phyloP scores from a whole-genome alignment of 2,797 vertebrate species.

The Capromys pilorides region DNA sequence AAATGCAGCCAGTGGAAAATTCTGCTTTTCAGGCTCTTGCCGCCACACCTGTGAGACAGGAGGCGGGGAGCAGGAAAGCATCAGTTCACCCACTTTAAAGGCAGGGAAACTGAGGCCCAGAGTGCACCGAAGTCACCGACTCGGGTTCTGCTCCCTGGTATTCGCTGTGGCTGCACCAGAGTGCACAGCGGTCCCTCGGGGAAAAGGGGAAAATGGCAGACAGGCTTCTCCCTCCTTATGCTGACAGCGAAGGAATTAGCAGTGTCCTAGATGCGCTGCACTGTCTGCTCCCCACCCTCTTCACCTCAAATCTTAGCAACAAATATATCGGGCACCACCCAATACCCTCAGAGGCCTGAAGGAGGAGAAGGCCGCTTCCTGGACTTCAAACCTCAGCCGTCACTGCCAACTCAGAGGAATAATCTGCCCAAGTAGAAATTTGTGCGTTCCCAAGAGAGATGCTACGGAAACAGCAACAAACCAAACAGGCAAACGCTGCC shows the following conservation, averaged over 20 bases:
- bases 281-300: not conserved
- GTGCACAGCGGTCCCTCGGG: not conserved
- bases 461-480: not conserved
- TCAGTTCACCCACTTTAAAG: not conserved
- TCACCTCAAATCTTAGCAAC: not conserved
- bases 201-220: not conserved
- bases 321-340: not conserved
- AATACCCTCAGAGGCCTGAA: not conserved
- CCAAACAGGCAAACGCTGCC: not conserved
- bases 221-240: not conserved
- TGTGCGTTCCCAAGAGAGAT: accelerated
- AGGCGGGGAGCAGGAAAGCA: not conserved
- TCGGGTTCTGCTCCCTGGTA: not conserved
- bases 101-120: not conserved
- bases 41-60: accelerated
- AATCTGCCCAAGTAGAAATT: not conserved
- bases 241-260: not conserved
- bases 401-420: not conserved
- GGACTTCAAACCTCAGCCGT: not conserved
- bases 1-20: not conserved
- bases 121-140: accelerated
- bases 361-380: not conserved
- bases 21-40: not conserved
- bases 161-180: not conserved
- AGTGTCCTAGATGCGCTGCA: accelerated